These are phyloP conservation scores for Calliopum simillimum DNA, from an alignment of 2,888 invertebrate species.

Conservation along the genomic window DNA sequence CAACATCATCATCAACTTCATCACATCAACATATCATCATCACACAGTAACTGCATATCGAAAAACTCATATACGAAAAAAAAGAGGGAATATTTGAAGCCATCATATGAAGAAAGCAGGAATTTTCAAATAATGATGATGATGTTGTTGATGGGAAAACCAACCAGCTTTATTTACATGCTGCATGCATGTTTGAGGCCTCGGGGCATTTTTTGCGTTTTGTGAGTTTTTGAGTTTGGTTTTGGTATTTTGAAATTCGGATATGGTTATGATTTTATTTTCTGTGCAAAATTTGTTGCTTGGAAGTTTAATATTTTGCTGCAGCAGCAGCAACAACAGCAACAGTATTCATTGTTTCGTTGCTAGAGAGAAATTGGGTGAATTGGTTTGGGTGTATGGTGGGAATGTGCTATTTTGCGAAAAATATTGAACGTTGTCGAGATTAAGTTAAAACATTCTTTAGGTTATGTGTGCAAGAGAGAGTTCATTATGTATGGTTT, in stretches of 20 bases:
- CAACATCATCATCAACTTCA: slow-evolving; percentile 28
- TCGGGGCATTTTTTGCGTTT: slow-evolving; percentile 21
- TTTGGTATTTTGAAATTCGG: slow-evolving; percentile 9
- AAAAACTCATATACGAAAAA: too few species aligned
- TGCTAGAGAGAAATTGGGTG: too few species aligned
- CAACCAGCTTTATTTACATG: slow-evolving; percentile 20
- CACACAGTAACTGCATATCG: not conserved
- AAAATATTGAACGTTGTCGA: too few species aligned
- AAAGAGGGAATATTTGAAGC: too few species aligned
- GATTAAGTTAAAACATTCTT: too few species aligned
- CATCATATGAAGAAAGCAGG: not conserved
- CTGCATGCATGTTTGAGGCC: slow-evolving; percentile 11
- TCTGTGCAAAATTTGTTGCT: slow-evolving; percentile 2
- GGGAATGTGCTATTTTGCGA: too few species aligned
- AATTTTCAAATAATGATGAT: not conserved
- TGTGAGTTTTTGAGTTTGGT: not conserved
- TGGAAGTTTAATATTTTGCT: slow-evolving; percentile 21
- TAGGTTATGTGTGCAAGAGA: too few species aligned
- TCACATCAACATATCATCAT: slow-evolving; percentile 16
- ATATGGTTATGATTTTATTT: not conserved
- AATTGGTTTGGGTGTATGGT: too few species aligned
- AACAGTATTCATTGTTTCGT: too few species aligned
- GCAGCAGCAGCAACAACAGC: not conserved
- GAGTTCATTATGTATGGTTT: slow-evolving; percentile 15
- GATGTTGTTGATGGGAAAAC: not conserved